Base-by-base conservation (phyloP, 35 echinoderm and acorn worm genomes). In the Holothuria glaberrima region DNA sequence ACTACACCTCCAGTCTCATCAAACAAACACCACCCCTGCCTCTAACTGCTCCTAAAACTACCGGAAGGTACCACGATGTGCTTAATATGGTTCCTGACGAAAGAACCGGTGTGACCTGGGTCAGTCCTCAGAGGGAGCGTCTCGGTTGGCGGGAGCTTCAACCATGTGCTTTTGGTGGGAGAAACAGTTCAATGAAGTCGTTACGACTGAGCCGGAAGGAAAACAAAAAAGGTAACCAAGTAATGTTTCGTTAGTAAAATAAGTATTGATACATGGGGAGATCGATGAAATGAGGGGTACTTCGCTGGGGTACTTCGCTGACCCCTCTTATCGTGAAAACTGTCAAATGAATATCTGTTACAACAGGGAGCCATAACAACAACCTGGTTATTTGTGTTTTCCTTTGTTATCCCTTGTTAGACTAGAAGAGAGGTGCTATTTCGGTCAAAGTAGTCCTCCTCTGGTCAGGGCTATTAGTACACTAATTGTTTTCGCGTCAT, bases 141-240 rank as follows among this genome's bases (percentile, higher is more conserved):
- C 84, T 66, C 4, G 84, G 84, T 18, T 87, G 28, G 30, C 59
- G 84, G 30, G 65, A 87, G 12, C 63, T 70, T 22, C 59, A 68
- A 48, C 60, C 30, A 17, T 69, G 61, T 16, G 36, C 62, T 17
- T 48, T 69, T 50, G 62, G 38, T 14, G 84, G 38, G 26, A 87
- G 65, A 50, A 66, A 25, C 38, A 41, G 18, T 20, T 66, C 61
- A 4, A 32, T 87, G 84, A 87, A 48, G 36, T 45, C 61, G 1
- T 70, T 87, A 30, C 13, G 65, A 48, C 29, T 87, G 19, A 48
- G 62, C 41, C 84, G 62, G 14, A 68, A 87, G 50, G 84, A 87
- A 70, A 44, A 13, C 21, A 87, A 68, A 29, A 70, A 87, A 87
- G 65, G 59, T 70, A 87, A 70, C 2, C 36, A 41, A 7, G n/a